Conservation (phyloP, 2,888 invertebrate genomes). For the Drosophila formosana region DNA sequence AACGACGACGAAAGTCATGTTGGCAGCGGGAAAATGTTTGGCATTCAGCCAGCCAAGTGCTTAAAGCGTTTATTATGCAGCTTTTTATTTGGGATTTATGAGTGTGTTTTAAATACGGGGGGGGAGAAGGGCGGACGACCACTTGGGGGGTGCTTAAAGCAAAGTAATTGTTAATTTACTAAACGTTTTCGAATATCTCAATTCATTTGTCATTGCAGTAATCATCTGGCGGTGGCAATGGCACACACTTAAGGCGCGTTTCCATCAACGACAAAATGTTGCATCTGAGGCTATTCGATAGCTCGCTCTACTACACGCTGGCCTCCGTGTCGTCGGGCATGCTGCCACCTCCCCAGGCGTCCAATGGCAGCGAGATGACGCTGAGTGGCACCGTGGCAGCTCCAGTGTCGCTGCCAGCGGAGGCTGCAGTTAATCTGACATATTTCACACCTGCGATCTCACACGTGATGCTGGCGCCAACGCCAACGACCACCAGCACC, state of each 20-base stretch:
- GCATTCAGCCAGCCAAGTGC: slow-evolving; percentile 56
- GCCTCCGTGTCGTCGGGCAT: slow-evolving; percentile 59
- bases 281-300: slow-evolving; percentile 72
- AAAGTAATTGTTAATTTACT: slow-evolving; percentile 21
- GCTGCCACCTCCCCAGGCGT: slow-evolving; percentile 44
- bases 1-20: slow-evolving; percentile 34
- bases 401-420: slow-evolving; percentile 25
- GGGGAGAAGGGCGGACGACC: background rate
- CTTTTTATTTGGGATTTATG: slow-evolving; percentile 60
- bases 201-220: slow-evolving; percentile 38
- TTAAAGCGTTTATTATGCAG: slow-evolving; percentile 61
- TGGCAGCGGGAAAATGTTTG: slow-evolving; percentile 57
- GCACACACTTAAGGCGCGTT: slow-evolving; percentile 14
- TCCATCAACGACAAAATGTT: slow-evolving; percentile 53
- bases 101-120: slow-evolving; percentile 30
- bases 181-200: slow-evolving; percentile 5
- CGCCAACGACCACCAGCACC: slow-evolving; percentile 54
- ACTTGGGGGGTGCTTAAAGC: slow-evolving; percentile 20
- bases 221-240: slow-evolving; percentile 18
- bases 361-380: slow-evolving; percentile 56
- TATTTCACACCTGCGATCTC: slow-evolving; percentile 81
- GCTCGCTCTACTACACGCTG: slow-evolving; percentile 67
- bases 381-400: slow-evolving; percentile 28
- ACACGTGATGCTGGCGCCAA: slow-evolving; percentile 82
- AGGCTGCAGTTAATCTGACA: slow-evolving; percentile 69